Conservation (phyloP, 2,113 vertebrate genomes). For the Astatoreochromis straeleni region DNA sequence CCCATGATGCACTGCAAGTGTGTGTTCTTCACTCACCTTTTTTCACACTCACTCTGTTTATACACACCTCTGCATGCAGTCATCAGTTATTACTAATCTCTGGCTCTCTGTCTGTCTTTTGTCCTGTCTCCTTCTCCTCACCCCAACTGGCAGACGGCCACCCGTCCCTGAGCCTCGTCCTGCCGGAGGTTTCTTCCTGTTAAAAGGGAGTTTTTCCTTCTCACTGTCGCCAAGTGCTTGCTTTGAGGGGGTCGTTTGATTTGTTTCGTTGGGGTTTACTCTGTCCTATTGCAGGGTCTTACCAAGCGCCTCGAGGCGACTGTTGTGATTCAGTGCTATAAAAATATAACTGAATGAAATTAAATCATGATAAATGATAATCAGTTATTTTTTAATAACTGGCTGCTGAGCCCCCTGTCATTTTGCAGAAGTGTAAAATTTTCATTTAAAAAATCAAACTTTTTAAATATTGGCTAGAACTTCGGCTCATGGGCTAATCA, state of each 20-base stretch:
- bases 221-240: neutral
- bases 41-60: neutral
- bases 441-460: neutral
- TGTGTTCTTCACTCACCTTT: neutral
- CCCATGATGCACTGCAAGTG: neutral
- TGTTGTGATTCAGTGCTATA: neutral
- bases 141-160: neutral
- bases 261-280: neutral
- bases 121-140: neutral
- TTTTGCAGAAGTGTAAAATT: neutral
- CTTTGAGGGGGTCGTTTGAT: neutral
- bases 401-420: neutral
- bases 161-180: neutral
- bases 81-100: neutral
- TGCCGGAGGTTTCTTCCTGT: neutral
- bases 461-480: neutral
- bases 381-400: neutral
- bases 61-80: neutral
- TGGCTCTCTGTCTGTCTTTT: neutral
- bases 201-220: neutral
- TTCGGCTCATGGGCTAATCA: accelerated
- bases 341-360: neutral
- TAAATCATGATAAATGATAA: neutral
- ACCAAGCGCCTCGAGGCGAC: neutral
- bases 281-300: neutral